phyloP scores from a whole-genome alignment of 1,140 invertebrate species.

The Formica selysi region DNA sequence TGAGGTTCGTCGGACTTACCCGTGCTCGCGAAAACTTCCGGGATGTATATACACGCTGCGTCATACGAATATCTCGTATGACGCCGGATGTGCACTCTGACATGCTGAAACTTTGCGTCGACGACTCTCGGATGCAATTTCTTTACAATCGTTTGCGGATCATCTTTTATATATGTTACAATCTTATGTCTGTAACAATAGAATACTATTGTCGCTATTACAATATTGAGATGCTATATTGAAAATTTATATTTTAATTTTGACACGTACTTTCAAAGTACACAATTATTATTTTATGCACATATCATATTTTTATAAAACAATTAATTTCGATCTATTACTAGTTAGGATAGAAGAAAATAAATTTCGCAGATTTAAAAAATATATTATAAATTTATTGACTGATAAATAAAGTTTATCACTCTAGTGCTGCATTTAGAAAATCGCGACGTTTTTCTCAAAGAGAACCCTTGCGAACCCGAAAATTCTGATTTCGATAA shows the following conservation, averaged over 20 bases:
- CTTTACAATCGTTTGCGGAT: not conserved
- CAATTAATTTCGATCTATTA: not conserved
- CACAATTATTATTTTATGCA: not conserved
- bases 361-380: not conserved
- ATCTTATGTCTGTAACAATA: conserved; percentile 1
- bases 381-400: not conserved
- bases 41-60: conserved; percentile 8
- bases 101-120: conserved; percentile 28
- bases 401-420: not conserved
- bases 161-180: not conserved
- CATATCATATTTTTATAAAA: not conserved
- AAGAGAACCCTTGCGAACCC: too few species aligned
- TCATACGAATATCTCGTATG: conserved; percentile 29
- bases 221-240: not conserved
- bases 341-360: not conserved
- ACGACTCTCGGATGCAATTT: not conserved
- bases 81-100: conserved; percentile 20
- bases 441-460: not conserved
- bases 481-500: too few species aligned
- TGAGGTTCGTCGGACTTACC: conserved; percentile 36
- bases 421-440: not conserved
- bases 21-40: conserved; percentile 24
- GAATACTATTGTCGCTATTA: not conserved
- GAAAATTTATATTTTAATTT: not conserved
- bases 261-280: not conserved